phyloP scores from a whole-genome alignment of 92 coral and sea anemone genomes.

The Zoanthus gigantus region DNA sequence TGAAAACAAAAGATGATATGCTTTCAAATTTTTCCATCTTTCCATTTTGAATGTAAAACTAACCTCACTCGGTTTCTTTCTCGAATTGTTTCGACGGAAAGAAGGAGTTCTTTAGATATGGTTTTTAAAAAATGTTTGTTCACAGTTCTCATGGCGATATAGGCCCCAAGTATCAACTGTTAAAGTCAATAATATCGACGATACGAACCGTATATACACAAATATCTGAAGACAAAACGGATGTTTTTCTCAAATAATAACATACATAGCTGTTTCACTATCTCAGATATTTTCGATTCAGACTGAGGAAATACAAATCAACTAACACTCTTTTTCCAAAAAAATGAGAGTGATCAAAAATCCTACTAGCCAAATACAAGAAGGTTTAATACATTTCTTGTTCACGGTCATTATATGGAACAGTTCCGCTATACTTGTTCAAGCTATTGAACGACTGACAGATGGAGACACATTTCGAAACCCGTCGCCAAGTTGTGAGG shows the following conservation, averaged over 20 bases:
- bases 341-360: background rate
- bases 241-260: background rate
- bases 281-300: background rate
- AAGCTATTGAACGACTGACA: constrained; percentile 28
- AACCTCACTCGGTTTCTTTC: background rate
- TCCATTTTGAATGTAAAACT: background rate
- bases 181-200: background rate
- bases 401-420: background rate
- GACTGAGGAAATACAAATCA: background rate
- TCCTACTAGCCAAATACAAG: background rate
- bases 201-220: background rate
- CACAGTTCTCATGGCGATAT: background rate
- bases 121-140: background rate
- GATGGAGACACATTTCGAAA: constrained; percentile 18
- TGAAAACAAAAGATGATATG: background rate
- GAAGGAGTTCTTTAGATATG: background rate
- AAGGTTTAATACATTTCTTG: background rate
- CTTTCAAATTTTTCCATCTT: background rate
- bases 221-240: background rate
- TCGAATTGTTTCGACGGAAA: background rate
- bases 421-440: background rate
- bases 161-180: background rate
- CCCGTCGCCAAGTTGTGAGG: background rate
- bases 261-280: background rate
- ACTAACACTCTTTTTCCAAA: background rate